phyloP scores from a whole-genome alignment of 35 echinoderm and acorn worm species.

The Holothuria glaberrima region DNA sequence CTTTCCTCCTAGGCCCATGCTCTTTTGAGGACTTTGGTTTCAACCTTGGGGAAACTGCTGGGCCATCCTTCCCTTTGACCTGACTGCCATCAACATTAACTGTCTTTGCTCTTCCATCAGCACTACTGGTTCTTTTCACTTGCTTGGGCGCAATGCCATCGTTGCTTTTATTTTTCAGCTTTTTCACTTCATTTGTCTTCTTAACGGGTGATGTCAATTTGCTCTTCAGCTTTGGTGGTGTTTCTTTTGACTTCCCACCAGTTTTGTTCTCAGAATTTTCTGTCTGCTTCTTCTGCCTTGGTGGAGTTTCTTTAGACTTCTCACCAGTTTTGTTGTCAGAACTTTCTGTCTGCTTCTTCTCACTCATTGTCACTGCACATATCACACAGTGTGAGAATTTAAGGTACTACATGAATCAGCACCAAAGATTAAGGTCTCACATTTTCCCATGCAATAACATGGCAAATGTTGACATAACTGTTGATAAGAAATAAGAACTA shows the following conservation, averaged over 20 bases:
- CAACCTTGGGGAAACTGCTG: background rate
- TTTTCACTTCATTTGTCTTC: conserved; percentile 30
- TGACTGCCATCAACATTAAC: background rate
- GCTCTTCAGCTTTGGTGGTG: background rate
- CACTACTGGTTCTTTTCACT: conserved; percentile 12
- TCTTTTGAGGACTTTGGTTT: conserved; percentile 45
- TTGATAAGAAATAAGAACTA: no score
- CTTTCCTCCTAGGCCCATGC: conserved; percentile 58
- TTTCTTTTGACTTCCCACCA: no score
- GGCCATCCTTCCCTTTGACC: background rate
- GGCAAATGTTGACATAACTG: no score
- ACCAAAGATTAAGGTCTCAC: no score
- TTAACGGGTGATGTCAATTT: conserved; percentile 8
- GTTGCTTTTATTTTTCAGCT: conserved; percentile 15
- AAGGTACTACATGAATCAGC: no score
- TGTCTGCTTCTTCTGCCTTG: background rate
- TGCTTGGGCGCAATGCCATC: background rate
- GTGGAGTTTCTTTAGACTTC: background rate
- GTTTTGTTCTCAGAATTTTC: no score
- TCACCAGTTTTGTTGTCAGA: no score
- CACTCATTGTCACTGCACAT: no score
- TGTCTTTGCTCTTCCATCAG: background rate
- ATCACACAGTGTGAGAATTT: no score
- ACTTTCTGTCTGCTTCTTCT: no score
- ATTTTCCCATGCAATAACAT: no score